Conservation (phyloP, 2,888 invertebrate genomes). For the Isotomurus palustris region DNA sequence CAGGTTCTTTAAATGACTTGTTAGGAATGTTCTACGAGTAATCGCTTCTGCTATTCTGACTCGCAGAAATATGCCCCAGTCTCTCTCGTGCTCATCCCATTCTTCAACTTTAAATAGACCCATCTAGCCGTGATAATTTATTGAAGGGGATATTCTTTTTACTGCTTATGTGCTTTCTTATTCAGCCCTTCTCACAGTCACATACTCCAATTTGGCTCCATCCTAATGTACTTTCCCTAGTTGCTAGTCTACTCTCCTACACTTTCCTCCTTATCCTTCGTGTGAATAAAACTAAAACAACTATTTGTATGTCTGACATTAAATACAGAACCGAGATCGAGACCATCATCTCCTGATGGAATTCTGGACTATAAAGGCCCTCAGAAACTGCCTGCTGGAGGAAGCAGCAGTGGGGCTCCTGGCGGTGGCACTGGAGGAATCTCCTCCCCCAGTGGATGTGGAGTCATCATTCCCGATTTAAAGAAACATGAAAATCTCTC, state of each 20-base stretch:
- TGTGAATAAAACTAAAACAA: no score
- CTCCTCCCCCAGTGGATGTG: no score
- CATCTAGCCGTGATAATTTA: not conserved
- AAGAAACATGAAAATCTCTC: not conserved
- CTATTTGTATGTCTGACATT: no score
- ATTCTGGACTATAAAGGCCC: constrained; percentile 6
- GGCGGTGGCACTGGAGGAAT: no score
- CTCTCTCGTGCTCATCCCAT: not conserved
- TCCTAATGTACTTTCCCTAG: no score
- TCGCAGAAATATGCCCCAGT: not conserved
- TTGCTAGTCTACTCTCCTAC: no score
- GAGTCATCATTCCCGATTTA: constrained; percentile 1
- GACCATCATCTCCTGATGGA: constrained; percentile 41
- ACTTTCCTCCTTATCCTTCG: no score
- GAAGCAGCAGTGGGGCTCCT: not conserved
- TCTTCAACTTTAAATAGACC: not conserved
- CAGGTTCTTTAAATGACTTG: not conserved
- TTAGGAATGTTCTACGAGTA: not conserved
- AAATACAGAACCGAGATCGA: no score
- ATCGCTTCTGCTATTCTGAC: not conserved
- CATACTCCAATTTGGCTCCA: no score
- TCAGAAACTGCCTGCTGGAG: not conserved
- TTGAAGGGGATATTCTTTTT: no score
- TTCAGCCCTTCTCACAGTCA: no score
- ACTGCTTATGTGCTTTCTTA: no score